A percentile compares a stretch with the other conserved stretches of the same genome.
Evolutionary conservation across 2,797 vertebrate genomes (phyloP).

Genomic region (Okamejei kenojei): DNA sequence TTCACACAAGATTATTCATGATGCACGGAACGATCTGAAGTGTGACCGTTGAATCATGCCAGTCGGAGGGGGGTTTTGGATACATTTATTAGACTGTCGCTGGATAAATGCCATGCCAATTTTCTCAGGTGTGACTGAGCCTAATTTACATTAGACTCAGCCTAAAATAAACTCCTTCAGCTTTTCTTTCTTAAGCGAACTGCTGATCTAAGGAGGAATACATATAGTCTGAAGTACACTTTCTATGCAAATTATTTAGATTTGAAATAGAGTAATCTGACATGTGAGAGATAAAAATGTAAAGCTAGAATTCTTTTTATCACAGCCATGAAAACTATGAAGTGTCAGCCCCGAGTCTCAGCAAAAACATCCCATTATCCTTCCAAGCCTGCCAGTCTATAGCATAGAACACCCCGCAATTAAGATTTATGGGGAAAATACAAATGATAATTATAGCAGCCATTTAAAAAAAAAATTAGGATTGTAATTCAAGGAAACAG

Average conservation of each 20-base stretch:
- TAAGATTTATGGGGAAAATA: not conserved
- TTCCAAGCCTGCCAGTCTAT: too few relatives aligned
- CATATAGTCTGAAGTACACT: not conserved
- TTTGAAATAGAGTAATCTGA: constrained; percentile 13
- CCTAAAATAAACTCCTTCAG: not conserved
- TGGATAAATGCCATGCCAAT: not conserved
- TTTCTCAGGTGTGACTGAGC: too few relatives aligned
- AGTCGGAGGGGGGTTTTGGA: not conserved
- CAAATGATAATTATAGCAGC: not conserved
- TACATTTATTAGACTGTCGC: not conserved
- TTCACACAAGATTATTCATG: not conserved
- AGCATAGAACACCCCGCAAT: not conserved
- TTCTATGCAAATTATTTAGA: not conserved
- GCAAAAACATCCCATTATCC: not conserved
- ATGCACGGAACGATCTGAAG: not conserved
- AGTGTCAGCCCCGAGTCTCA: not conserved
- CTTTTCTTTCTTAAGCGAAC: not conserved
- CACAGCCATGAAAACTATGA: not conserved
- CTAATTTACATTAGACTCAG: not conserved
- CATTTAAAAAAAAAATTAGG: too few relatives aligned
- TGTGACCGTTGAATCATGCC: not conserved
- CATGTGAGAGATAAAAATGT: not conserved
- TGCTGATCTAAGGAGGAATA: not conserved
- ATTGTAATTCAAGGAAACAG: not conserved
- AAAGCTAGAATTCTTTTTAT: not conserved